Conservation (phyloP, 2,113 vertebrate species). For the Glareola pratincola region DNA sequence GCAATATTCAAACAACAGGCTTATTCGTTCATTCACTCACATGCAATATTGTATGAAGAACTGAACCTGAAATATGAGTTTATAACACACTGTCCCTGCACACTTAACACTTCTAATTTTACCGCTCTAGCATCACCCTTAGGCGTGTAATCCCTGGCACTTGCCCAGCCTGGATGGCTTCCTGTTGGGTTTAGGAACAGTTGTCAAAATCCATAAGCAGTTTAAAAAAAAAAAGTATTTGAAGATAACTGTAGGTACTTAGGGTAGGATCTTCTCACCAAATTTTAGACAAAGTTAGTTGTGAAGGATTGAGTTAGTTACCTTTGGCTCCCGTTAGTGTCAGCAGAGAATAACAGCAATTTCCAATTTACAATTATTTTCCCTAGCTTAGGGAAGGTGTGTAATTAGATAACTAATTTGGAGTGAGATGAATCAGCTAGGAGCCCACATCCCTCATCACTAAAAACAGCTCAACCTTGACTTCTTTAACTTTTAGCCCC, state of each 20-base stretch:
- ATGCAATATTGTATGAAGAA: not conserved
- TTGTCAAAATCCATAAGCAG: not conserved
- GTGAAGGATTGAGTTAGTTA: not conserved
- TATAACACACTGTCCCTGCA: not conserved
- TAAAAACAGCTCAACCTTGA: not conserved
- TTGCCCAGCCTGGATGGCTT: not conserved
- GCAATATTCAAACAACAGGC: not conserved
- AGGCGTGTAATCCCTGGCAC: not conserved
- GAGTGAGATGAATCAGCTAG: not conserved
- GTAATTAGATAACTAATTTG: not conserved
- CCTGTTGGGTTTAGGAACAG: not conserved
- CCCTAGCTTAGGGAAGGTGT: not conserved
- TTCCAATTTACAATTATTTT: not conserved
- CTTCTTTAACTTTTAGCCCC: not conserved
- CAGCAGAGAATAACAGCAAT: not conserved
- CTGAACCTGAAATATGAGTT: not conserved
- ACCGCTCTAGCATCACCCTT: not conserved
- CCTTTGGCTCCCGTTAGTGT: not conserved
- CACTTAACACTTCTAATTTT: not conserved
- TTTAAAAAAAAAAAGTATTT: not conserved
- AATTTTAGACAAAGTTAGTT: not conserved
- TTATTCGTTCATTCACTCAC: not conserved
- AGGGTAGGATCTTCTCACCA: not conserved
- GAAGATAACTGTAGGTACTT: not conserved
- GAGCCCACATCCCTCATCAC: not conserved